Conservation (phyloP, 2,888 invertebrate genomes). For the Zhuqinia jingwanae region DNA sequence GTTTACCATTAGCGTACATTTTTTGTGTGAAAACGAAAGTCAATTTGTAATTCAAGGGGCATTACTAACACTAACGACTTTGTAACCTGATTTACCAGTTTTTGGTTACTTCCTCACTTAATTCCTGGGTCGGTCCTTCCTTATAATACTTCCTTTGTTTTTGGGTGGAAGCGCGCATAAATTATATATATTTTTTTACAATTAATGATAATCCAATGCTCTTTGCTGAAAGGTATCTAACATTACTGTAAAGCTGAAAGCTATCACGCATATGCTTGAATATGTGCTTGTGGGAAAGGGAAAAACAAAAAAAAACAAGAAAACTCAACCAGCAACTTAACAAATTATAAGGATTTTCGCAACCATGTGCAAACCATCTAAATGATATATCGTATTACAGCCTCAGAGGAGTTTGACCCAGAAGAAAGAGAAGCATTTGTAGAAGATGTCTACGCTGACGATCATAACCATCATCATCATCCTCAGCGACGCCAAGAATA, state of each 20-base stretch:
- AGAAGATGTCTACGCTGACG: constrained; percentile 64
- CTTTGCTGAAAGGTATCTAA: neutral
- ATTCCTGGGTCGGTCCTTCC: constrained; percentile 21
- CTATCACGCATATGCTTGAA: neutral
- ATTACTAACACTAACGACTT: constrained; percentile 31
- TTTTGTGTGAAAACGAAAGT: constrained; percentile 24
- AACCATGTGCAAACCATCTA: neutral
- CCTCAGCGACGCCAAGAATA: constrained; percentile 47
- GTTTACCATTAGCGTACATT: neutral
- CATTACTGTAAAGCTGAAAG: too few species aligned
- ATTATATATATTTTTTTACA: neutral
- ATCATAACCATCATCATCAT: constrained; percentile 2
- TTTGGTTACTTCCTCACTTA: constrained; percentile 33
- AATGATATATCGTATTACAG: constrained; percentile 48
- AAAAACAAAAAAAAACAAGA: neutral
- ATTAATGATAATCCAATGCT: neutral
- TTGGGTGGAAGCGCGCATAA: constrained; percentile 30
- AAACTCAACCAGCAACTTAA: constrained; percentile 36
- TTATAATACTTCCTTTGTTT: constrained; percentile 36
- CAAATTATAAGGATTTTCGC: constrained; percentile 1
- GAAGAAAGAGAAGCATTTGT: constrained; percentile 70
- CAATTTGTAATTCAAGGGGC: neutral
- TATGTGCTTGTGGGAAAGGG: neutral
- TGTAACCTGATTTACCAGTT: constrained; percentile 64
- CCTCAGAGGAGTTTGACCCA: constrained; percentile 70